Conservation (phyloP, 2,797 vertebrate genomes). For the Microchirus variegatus region DNA sequence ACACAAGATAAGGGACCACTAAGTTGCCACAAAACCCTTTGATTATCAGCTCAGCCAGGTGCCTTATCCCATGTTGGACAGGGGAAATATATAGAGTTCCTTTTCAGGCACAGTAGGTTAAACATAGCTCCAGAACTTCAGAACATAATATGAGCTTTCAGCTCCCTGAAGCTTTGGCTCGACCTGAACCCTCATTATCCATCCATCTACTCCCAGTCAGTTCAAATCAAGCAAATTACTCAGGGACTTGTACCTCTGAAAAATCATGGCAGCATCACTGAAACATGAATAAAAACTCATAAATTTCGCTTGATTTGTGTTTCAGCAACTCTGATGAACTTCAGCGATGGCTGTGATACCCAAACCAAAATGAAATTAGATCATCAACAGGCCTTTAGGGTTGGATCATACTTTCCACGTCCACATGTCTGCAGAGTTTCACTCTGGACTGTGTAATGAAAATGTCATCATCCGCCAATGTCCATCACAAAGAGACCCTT, state of each 20-base stretch:
- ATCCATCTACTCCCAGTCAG: constrained; percentile 16
- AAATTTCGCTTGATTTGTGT: constrained; percentile 11
- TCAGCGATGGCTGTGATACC: constrained; percentile 16
- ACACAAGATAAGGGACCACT: constrained; percentile 2
- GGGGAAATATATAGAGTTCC: background rate
- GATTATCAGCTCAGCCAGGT: constrained; percentile 3
- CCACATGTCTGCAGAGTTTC: too few relatives aligned
- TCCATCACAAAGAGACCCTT: too few relatives aligned
- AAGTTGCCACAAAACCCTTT: background rate
- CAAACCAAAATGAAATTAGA: constrained; percentile 8
- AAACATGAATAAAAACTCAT: constrained; percentile 14
- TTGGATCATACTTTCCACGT: background rate
- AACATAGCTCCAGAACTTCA: constrained; percentile 27
- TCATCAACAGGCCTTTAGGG: constrained; percentile 8
- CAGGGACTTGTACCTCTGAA: constrained; percentile 8
- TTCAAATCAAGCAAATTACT: constrained; percentile 12
- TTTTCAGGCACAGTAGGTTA: background rate
- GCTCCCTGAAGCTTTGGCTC: constrained; percentile 14
- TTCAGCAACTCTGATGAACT: too few relatives aligned
- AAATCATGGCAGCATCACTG: constrained; percentile 7
- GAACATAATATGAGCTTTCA: constrained; percentile 19
- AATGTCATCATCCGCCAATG: too few relatives aligned
- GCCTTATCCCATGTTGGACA: background rate
- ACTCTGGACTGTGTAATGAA: too few relatives aligned
- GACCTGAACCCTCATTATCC: constrained; percentile 4